Conservation (phyloP, 2,888 invertebrate species). For the Andricus quercusramuli region DNA sequence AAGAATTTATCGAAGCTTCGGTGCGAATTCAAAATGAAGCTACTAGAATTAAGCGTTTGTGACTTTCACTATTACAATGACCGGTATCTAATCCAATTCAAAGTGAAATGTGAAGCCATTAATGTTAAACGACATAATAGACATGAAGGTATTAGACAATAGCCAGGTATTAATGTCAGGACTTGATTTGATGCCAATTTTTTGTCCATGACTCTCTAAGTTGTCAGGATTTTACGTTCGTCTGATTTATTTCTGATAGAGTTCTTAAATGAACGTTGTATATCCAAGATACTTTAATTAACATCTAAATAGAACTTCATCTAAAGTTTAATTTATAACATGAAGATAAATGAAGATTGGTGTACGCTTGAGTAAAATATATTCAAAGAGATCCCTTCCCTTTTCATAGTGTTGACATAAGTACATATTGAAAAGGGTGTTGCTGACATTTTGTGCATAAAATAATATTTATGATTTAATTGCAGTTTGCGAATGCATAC, state of each 20-base stretch:
- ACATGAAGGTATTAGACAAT: too few relatives aligned
- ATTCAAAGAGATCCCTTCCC: background rate
- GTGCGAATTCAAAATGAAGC: background rate
- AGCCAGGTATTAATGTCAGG: too few relatives aligned
- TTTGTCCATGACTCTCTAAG: too few relatives aligned
- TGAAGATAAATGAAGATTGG: background rate
- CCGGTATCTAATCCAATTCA: background rate
- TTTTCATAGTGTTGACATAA: background rate
- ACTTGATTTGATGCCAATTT: too few relatives aligned
- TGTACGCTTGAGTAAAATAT: background rate
- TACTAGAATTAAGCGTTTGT: background rate
- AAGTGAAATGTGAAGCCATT: too few relatives aligned
- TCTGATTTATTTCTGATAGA: background rate
- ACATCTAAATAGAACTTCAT: background rate
- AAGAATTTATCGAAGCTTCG: slow-evolving; percentile 1
- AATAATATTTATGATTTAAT: slow-evolving; percentile 24
- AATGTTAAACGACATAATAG: too few relatives aligned
- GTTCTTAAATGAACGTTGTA: background rate
- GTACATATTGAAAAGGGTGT: background rate
- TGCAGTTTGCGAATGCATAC: slow-evolving; percentile 8
- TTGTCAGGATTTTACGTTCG: background rate
- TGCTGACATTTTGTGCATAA: slow-evolving; percentile 2
- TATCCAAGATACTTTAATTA: background rate
- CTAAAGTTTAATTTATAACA: background rate
- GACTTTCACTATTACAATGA: background rate